Base-by-base conservation (phyloP, 2,113 vertebrate species). In the Ciconia boyciana region DNA sequence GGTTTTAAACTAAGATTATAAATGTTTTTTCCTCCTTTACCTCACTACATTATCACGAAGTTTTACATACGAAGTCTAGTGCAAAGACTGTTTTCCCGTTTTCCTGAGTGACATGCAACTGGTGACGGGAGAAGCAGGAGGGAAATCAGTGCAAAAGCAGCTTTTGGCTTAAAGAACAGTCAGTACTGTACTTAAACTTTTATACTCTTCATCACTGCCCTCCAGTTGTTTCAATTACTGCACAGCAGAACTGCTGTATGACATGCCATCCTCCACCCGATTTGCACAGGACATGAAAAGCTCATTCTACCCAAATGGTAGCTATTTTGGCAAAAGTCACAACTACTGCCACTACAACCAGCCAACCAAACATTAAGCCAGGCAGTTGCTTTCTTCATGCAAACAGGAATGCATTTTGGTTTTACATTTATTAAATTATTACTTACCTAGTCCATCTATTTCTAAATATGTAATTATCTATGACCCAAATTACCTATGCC, bases 71-170 rank as follows among this genome's bases (percentile, higher is more conserved):
- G 5, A 36, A 32, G 9, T 18, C 15, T 41, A 29, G 4, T 4
- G 17, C 24, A 74, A 58, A 85, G 32, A 21, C 8, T 31, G 2
- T 57, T 62, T 69, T 25, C 9, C 29, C 13, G 7, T 10, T 57
- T 84, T 72, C 49, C 49, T 1, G 1, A 87, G 17, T 6, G 13
- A 54, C 19, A 39, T 1, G 6, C 17, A 60, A 26, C 0, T 29
- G 10, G 21, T 43, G 10, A 64, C 10, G 11, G 9, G 18, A 64
- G 2, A 65, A 6, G 7, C 24, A 57, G 16, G 3, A 70, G 11
- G 10, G n/a, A 89, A 78, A 62, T 8, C 25, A 10, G 10, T 15
- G 29, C 39, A 81, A 83, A 92, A 58, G 13, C 32, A 83, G 25
- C 60, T 57, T 70, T 6, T 32, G 11, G 19, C 58, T 83, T 70